These are phyloP conservation scores for Bombus consobrinus DNA, from an alignment of 1,140 invertebrate genomes.

Conservation along the genomic window DNA sequence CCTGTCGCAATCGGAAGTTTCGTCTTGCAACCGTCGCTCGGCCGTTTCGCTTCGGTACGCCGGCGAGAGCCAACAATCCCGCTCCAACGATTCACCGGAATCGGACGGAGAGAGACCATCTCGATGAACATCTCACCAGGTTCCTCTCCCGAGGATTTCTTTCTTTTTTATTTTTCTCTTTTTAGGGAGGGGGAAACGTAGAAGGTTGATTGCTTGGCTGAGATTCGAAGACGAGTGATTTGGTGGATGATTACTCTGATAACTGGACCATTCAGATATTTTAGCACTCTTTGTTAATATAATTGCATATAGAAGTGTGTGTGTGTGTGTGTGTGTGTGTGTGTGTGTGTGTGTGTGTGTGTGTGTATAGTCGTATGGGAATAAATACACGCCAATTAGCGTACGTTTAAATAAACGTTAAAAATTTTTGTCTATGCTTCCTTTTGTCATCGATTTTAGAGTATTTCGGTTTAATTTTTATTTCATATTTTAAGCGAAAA, in stretches of 20 bases:
- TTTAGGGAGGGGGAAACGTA: no score
- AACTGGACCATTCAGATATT: neutral
- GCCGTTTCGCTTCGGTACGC: conserved; percentile 75
- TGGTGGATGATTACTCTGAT: neutral
- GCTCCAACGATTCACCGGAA: conserved; percentile 65
- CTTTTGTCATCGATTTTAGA: no score
- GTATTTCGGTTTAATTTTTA: no score
- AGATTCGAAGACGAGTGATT: neutral
- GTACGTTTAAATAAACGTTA: no score
- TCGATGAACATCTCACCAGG: conserved; percentile 6
- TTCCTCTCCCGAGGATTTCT: neutral
- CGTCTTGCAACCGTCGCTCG: conserved; percentile 77
- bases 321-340: no score
- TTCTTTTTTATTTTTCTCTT: neutral
- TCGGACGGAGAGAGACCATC: conserved; percentile 19
- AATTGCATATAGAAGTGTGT: no score
- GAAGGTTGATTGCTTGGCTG: neutral
- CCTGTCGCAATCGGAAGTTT: conserved; percentile 82
- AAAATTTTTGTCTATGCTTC: no score
- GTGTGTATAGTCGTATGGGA: no score
- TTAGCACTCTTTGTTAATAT: neutral
- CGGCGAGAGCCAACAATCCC: conserved; percentile 59
- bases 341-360: no score
- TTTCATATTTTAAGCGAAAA: no score
- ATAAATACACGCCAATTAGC: no score